phyloP scores from a whole-genome alignment of 1,140 invertebrate genomes.

The Philopotamus ludificatus region DNA sequence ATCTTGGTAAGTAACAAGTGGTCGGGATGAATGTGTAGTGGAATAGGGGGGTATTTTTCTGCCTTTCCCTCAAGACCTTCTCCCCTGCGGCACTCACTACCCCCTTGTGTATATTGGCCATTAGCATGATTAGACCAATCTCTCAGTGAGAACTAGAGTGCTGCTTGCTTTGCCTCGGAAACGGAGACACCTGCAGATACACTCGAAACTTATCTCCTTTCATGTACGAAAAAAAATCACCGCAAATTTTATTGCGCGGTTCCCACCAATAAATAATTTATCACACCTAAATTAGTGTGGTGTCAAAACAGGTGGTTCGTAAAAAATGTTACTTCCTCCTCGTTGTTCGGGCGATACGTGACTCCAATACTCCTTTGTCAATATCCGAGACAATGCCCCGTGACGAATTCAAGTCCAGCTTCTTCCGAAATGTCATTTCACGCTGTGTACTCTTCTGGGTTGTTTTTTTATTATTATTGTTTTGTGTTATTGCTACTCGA shows the following conservation, averaged over 20 bases:
- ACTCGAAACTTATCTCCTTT: constrained; percentile 20
- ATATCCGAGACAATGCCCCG: no score
- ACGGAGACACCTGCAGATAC: constrained; percentile 13
- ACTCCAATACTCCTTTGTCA: constrained; percentile 19
- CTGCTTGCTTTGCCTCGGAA: constrained; percentile 24
- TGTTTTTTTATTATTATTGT: not conserved
- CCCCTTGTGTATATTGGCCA: constrained; percentile 38
- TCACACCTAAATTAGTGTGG: constrained; percentile 20
- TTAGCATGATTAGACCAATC: constrained; percentile 42
- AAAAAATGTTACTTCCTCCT: not conserved
- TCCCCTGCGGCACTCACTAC: not conserved
- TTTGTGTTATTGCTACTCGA: not conserved
- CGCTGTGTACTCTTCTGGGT: not conserved
- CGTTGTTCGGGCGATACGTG: constrained; percentile 31
- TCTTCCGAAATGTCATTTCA: constrained; percentile 19
- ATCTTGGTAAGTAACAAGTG: constrained; percentile 42
- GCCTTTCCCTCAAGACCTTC: not conserved
- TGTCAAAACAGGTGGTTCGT: constrained; percentile 5
- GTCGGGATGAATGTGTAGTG: constrained; percentile 25
- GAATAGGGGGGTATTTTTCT: constrained; percentile 9
- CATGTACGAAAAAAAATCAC: constrained; percentile 12
- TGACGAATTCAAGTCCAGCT: no score
- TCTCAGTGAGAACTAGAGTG: constrained; percentile 21
- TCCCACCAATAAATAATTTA: constrained; percentile 32
- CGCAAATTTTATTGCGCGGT: not conserved